A percentile compares a stretch with the other conserved stretches of the same genome.
Evolutionary conservation across 2,797 vertebrate species (phyloP).

Genomic region (Gymnothorax reevesii): DNA sequence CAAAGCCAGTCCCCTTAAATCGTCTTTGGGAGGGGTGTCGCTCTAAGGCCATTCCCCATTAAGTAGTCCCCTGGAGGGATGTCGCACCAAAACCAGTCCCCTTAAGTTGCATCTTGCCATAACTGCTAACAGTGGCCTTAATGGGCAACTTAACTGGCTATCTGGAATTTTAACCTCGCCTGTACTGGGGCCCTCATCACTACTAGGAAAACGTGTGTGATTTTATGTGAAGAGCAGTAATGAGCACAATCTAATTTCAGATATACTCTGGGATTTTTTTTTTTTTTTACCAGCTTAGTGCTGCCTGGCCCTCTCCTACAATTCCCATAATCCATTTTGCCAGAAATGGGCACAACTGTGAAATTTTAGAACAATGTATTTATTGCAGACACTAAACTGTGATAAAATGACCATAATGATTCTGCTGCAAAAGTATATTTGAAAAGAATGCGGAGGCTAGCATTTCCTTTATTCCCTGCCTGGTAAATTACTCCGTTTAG

Average conservation of each 20-base stretch:
- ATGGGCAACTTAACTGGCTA: background rate
- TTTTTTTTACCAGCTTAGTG: background rate
- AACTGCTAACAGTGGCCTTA: background rate
- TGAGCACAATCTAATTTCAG: background rate
- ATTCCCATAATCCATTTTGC: background rate
- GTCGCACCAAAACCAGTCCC: background rate
- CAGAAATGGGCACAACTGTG: background rate
- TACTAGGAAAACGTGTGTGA: background rate
- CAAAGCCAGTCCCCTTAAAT: background rate
- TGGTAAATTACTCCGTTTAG: no score
- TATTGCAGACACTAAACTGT: no score
- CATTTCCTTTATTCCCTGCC: no score
- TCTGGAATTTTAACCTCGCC: background rate
- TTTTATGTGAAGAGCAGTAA: background rate
- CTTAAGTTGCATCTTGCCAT: background rate
- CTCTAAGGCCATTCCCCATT: background rate
- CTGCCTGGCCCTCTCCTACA: slow-evolving; percentile 9
- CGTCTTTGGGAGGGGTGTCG: background rate
- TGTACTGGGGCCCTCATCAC: background rate
- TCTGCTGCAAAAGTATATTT: no score
- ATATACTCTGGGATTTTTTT: background rate
- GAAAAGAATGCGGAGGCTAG: no score
- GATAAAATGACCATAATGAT: no score
- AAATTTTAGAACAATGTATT: no score
- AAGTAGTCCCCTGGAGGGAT: background rate